Conservation (phyloP, 2,797 vertebrate genomes). For the Labroides dimidiatus region DNA sequence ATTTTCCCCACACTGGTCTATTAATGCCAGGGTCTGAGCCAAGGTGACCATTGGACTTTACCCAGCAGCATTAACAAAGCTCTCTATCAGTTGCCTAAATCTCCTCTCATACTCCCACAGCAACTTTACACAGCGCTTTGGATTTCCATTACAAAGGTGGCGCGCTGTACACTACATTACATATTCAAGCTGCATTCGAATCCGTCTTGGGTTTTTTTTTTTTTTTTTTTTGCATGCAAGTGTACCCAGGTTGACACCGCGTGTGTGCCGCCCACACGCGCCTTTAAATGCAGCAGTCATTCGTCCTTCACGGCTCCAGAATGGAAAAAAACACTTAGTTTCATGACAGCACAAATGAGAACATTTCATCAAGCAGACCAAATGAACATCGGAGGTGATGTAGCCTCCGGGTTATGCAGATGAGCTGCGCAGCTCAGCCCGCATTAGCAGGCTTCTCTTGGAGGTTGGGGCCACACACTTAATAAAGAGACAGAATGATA, state of each 20-base stretch:
- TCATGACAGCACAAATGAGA: constrained; percentile 65
- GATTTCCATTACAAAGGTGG: constrained; percentile 60
- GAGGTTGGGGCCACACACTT: constrained; percentile 19
- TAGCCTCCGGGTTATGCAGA: constrained; percentile 65
- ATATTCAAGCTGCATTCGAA: constrained; percentile 65
- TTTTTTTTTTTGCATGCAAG: constrained; percentile 53
- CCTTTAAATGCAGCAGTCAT: constrained; percentile 54
- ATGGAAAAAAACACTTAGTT: constrained; percentile 49
- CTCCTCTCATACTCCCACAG: constrained; percentile 29
- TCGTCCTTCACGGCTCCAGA: constrained; percentile 50
- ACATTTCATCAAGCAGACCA: constrained; percentile 58
- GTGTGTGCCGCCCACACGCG: constrained; percentile 47
- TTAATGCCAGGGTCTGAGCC: constrained; percentile 66
- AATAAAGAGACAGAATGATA: constrained; percentile 29
- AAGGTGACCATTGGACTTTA: constrained; percentile 68
- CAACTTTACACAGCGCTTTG: constrained; percentile 36
- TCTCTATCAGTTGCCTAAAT: constrained; percentile 8
- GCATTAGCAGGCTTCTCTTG: constrained; percentile 49
- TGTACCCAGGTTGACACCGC: constrained; percentile 49
- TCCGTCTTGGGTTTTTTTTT: too few species aligned
- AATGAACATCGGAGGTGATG: constrained; percentile 63
- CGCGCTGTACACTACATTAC: constrained; percentile 39
- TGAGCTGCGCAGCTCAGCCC: constrained; percentile 46
- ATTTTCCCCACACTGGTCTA: constrained; percentile 65
- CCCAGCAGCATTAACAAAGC: constrained; percentile 45